These are phyloP conservation scores for Balaeniceps rex DNA, from an alignment of 2,113 vertebrate species.

Conservation along the genomic window DNA sequence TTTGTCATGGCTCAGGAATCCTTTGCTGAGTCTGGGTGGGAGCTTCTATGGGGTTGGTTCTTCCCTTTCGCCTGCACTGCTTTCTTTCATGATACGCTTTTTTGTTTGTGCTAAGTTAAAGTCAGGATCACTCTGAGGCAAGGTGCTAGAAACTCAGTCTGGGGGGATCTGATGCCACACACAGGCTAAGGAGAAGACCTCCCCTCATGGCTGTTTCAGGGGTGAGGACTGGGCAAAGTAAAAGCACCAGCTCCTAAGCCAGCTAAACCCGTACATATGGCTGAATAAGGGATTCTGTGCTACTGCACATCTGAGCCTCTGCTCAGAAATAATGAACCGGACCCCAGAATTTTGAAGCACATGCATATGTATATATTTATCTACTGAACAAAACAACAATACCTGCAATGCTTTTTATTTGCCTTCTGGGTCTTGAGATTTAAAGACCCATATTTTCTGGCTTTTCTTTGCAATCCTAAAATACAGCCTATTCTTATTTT, in stretches of 20 bases:
- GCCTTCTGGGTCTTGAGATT: constrained; percentile 22
- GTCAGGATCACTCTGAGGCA: neutral
- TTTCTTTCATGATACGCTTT: neutral
- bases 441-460: constrained; percentile 10
- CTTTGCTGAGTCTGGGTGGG: neutral
- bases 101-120: neutral
- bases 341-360: neutral
- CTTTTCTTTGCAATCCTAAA: constrained; percentile 11
- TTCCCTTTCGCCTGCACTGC: neutral
- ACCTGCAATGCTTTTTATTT: constrained; percentile 33
- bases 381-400: constrained; percentile 33
- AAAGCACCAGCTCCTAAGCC: neutral
- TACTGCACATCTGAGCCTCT: constrained; percentile 4
- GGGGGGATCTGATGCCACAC: neutral
- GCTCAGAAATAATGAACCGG: neutral
- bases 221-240: neutral
- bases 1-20: neutral
- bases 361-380: constrained; percentile 44
- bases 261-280: neutral
- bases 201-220: neutral
- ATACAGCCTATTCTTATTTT: constrained; percentile 7
- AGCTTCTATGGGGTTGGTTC: neutral
- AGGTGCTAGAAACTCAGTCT: neutral
- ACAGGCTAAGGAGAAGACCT: neutral
- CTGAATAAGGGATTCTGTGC: neutral